A percentile compares a stretch with the other conserved stretches of the same genome.
Conservation (phyloP, 1,140 invertebrate genomes). For the Drosophila punjabiensis region DNA sequence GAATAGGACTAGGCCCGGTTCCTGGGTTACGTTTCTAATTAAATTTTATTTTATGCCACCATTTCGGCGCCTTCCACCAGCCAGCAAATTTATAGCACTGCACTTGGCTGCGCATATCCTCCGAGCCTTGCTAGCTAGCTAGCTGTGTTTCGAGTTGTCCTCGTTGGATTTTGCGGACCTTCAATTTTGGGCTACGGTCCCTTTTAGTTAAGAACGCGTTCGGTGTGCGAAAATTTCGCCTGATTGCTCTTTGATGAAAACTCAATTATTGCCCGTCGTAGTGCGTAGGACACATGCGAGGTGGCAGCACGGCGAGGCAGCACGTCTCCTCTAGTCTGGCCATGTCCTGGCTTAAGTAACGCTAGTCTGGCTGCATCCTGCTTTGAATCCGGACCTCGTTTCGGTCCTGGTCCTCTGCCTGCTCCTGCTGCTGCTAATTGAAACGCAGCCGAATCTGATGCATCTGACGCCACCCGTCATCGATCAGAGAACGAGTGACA, state of each 20-base stretch:
- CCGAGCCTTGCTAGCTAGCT: background rate
- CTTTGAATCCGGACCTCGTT: conserved; percentile 27
- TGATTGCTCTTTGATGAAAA: conserved; percentile 84
- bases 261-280: conserved; percentile 72
- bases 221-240: conserved; percentile 82
- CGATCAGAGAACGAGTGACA: conserved; percentile 34
- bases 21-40: conserved; percentile 81
- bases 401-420: conserved; percentile 5
- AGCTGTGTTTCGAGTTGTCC: conserved; percentile 22
- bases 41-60: conserved; percentile 84
- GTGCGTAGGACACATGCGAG: conserved; percentile 44
- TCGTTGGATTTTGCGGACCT: conserved; percentile 15
- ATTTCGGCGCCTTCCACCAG: conserved; percentile 75
- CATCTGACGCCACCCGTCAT: conserved; percentile 40
- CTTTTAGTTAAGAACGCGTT: conserved; percentile 83
- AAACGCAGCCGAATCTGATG: conserved; percentile 57
- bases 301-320: background rate
- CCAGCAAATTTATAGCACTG: conserved; percentile 71
- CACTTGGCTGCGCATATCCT: conserved; percentile 63
- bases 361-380: conserved; percentile 41
- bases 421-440: conserved; percentile 50
- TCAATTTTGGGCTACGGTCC: conserved; percentile 45
- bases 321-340: conserved; percentile 15
- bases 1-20: conserved; percentile 21
- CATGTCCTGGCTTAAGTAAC: conserved; percentile 58